Base-by-base conservation (phyloP, 2,797 vertebrate genomes). In the Hippopotamyrus pictus region DNA sequence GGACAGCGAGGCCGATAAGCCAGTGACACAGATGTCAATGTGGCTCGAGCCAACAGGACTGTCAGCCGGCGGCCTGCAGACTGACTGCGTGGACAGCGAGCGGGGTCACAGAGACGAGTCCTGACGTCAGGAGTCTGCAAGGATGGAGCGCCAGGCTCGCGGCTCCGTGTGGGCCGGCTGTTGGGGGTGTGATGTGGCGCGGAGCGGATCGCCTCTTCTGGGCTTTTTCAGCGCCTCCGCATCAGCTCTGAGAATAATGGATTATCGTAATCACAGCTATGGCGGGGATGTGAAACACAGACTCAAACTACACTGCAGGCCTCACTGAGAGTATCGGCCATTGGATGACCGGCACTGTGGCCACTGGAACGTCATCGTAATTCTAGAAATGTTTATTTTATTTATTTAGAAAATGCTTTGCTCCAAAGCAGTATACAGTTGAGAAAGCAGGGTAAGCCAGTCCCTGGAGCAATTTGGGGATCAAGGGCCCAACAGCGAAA, bases 21-120 rank as follows among this genome's bases (percentile, higher is more conserved):
- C 51, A 48, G 48, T 86, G 51, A 57, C 84, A 86, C 51, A 57
- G 84, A 86, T 86, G 48, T 57, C 84, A 86, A 37, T 19, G 50
- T 25, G 82, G 82, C 46, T 12, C 11, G 44, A 50, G 82, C 82
- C 82, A 84, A 50, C 11, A n/a, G 19, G 82, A 19, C 46, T 44
- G 22, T 46, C 79, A 84, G 44, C 79, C 79, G 12, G 79, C n/a
- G n/a, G 44, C 5, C 44, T 50, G 79, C 79, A 48, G 79, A 76
- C 69, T 5, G 69, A 41, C 33, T 76, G 69, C 69, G 8, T 19
- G 69, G 12, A 76, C 33, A 14, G 9, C 1, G 9, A 29, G 37
- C 5, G 14, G 73, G 33, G 14, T 19, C 14, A 1, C 4, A 1
- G 33, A 19, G 33, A 76, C 17, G 37, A 76, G 69, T 37, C 65